phyloP scores from a whole-genome alignment of 2,113 vertebrate species.

The Pelusios castaneus region DNA sequence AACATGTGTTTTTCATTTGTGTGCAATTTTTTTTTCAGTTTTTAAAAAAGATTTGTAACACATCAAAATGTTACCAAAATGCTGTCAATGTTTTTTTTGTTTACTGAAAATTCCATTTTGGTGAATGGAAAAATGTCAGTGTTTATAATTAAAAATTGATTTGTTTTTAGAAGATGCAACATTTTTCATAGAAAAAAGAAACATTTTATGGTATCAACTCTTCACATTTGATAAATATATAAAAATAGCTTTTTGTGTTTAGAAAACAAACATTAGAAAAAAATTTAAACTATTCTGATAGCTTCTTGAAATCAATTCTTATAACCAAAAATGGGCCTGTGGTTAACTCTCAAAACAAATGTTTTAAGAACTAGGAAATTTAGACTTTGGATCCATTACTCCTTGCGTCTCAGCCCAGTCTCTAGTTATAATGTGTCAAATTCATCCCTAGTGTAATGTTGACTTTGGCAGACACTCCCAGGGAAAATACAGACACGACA shows the following conservation, averaged over 20 bases:
- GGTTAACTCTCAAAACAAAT: not conserved
- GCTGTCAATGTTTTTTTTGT: slow-evolving; percentile 46
- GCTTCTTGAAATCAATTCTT: not conserved
- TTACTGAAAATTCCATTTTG: not conserved
- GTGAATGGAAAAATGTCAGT: slow-evolving; percentile 31
- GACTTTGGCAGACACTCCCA: not conserved
- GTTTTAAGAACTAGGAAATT: slow-evolving; percentile 1
- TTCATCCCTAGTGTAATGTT: not conserved
- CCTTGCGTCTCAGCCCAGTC: not conserved
- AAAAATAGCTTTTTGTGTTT: not conserved
- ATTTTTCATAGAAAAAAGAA: slow-evolving; percentile 14
- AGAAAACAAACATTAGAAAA: not conserved
- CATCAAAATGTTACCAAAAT: slow-evolving; percentile 56
- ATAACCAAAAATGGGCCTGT: not conserved
- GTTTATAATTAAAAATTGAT: not conserved
- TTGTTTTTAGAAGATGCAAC: not conserved
- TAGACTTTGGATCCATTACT: not conserved
- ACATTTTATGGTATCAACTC: not conserved
- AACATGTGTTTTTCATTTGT: not conserved
- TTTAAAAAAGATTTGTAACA: slow-evolving; percentile 33
- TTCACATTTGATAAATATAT: not conserved
- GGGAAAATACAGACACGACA: not conserved
- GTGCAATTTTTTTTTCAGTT: slow-evolving; percentile 17
- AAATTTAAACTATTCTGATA: not conserved
- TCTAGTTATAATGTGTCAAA: not conserved